Evolutionary conservation across 2,797 vertebrate genomes (phyloP).

Genomic region (Gouania willdenowi): DNA sequence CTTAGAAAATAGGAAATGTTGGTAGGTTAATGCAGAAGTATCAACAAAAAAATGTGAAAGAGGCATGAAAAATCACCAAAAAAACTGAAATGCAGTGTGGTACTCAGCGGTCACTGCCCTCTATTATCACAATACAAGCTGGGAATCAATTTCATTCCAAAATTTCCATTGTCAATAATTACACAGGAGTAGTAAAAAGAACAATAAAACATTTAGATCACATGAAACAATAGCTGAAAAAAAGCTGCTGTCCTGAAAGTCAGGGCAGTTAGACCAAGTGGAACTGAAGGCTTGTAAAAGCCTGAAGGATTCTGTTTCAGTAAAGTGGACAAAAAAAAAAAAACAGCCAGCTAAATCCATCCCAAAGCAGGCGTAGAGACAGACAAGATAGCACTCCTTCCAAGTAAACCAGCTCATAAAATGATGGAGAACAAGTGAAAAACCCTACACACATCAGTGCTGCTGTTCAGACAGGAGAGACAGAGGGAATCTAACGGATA

Average conservation of each 20-base stretch:
- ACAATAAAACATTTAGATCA: constrained; percentile 6
- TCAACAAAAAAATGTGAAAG: not conserved
- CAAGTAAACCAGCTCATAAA: constrained; percentile 62
- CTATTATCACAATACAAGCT: constrained; percentile 8
- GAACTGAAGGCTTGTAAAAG: constrained; percentile 37
- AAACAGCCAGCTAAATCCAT: constrained; percentile 43
- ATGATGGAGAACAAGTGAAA: constrained; percentile 71
- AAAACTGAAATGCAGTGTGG: not conserved
- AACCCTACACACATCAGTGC: constrained; percentile 71
- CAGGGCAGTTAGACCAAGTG: constrained; percentile 18
- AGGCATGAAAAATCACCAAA: not conserved
- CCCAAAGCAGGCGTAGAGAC: constrained; percentile 46
- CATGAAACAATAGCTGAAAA: constrained; percentile 25
- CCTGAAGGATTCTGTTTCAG: constrained; percentile 35
- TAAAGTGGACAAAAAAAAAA: constrained; percentile 7
- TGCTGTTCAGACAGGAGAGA: constrained; percentile 53
- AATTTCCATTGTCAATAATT: constrained; percentile 12
- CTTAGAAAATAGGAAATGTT: not conserved
- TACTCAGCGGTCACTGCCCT: not conserved
- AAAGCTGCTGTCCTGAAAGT: constrained; percentile 18
- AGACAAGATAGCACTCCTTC: constrained; percentile 50
- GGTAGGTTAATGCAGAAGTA: constrained; percentile 4
- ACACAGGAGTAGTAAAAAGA: constrained; percentile 10
- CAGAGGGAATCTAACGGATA: constrained; percentile 47
- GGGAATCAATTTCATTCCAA: constrained; percentile 16